Percentiles rank a stretch among this genome's conserved stretches.
Evolutionary conservation across 2,888 invertebrate species (phyloP).

Genomic region (Ophioninae sp.): DNA sequence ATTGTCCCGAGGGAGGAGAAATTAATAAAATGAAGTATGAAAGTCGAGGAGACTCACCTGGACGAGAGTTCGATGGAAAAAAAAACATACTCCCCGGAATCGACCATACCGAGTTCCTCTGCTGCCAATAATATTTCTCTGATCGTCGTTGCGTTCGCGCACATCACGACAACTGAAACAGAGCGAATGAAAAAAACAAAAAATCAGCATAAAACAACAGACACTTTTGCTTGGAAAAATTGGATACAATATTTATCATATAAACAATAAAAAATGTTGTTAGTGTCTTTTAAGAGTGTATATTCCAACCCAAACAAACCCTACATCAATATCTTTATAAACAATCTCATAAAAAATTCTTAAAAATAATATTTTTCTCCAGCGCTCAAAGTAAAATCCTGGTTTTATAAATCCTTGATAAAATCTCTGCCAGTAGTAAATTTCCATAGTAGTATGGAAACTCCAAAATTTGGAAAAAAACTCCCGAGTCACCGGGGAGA

Average conservation of each 20-base stretch:
- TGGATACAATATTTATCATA: background rate
- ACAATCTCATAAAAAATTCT: too few relatives aligned
- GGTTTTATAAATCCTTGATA: too few relatives aligned
- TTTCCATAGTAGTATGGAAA: background rate
- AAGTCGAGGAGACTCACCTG: constrained; percentile 86
- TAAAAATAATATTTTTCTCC: background rate
- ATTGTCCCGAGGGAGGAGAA: background rate
- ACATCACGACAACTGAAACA: constrained; percentile 95
- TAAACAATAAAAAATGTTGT: background rate
- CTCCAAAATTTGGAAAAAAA: background rate
- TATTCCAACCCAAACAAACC: too few relatives aligned
- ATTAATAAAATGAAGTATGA: background rate
- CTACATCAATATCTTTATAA: too few relatives aligned
- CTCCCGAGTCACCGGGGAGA: background rate
- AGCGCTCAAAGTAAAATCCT: too few relatives aligned
- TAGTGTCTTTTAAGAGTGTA: too few relatives aligned
- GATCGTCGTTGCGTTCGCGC: constrained; percentile 94
- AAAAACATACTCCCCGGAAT: constrained; percentile 98
- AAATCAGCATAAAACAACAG: constrained; percentile 8
- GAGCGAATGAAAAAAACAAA: background rate
- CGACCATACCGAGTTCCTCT: constrained; percentile 96
- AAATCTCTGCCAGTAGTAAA: background rate
- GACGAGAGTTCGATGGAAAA: constrained; percentile 98
- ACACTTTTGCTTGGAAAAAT: background rate
- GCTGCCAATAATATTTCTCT: constrained; percentile 97